Conservation (phyloP, 2,797 vertebrate species). For the Phoebastria nigripes region DNA sequence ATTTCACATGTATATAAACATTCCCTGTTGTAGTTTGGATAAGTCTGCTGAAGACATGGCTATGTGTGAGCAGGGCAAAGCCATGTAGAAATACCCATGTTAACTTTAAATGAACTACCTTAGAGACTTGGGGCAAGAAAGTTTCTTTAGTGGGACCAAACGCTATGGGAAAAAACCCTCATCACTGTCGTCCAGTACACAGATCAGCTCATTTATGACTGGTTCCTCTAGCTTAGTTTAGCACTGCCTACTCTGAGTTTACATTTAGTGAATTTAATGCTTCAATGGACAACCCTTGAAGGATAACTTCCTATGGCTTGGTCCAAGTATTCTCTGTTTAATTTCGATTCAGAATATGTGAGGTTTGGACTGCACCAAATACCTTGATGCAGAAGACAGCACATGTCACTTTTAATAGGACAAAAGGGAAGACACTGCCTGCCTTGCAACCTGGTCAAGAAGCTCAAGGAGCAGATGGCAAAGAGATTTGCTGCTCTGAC, state of each 20-base stretch:
- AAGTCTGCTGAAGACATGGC: not conserved
- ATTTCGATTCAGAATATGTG: not conserved
- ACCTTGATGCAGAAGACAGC: not conserved
- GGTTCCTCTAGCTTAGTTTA: not conserved
- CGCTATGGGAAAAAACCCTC: accelerated
- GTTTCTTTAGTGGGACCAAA: not conserved
- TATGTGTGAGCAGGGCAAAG: accelerated
- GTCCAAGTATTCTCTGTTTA: not conserved
- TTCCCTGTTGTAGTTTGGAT: not conserved
- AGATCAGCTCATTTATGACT: not conserved
- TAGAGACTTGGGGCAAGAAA: not conserved
- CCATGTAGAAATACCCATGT: not conserved
- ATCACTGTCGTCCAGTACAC: not conserved
- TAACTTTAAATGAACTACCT: not conserved
- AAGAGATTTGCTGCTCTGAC: not conserved
- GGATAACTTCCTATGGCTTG: not conserved
- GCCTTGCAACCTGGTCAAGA: constrained; percentile 1
- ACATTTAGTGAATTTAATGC: not conserved
- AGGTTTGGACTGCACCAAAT: not conserved
- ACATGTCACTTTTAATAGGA: not conserved
- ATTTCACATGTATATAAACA: not conserved
- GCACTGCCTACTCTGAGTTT: not conserved
- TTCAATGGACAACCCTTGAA: not conserved
- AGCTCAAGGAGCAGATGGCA: constrained; percentile 20
- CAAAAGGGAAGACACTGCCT: not conserved